Evolutionary conservation across 2,797 vertebrate genomes (phyloP).

Genomic region (Melopsittacus undulatus): DNA sequence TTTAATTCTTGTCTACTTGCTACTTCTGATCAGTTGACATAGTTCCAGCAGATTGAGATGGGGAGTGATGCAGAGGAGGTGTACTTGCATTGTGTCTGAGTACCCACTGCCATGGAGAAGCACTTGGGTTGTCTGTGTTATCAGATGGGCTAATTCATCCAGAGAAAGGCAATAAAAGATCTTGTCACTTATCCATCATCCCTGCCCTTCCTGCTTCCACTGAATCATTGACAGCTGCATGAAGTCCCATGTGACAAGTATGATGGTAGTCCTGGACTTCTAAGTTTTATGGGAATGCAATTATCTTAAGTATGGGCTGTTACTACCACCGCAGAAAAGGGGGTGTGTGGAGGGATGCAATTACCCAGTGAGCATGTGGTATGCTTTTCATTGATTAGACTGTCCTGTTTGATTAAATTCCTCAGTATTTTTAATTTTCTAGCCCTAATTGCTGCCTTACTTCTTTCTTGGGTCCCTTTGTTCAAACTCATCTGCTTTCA

Average conservation of each 20-base stretch:
- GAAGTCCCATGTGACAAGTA: conserved; percentile 32
- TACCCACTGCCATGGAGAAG: background rate
- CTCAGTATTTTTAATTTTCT: conserved; percentile 65
- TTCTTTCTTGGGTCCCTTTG: conserved; percentile 58
- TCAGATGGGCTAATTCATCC: background rate
- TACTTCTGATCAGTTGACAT: background rate
- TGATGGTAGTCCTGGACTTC: conserved; percentile 47
- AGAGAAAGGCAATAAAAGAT: background rate
- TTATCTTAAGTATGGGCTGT: conserved; percentile 76
- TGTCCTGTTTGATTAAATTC: conserved; percentile 74
- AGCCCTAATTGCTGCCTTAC: conserved; percentile 57
- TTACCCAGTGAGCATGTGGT: conserved; percentile 67
- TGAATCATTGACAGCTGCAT: conserved; percentile 9
- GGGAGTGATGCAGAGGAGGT: background rate
- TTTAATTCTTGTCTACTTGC: background rate
- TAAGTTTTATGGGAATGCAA: conserved; percentile 72
- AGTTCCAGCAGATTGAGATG: background rate
- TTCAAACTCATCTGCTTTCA: conserved; percentile 69
- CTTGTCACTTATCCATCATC: background rate
- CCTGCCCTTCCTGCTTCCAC: background rate
- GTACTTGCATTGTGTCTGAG: background rate
- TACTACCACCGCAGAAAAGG: conserved; percentile 11
- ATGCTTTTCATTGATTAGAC: conserved; percentile 75
- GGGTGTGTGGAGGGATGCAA: conserved; percentile 54
- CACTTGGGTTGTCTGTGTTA: background rate